Evolutionary conservation across 2,113 vertebrate genomes (phyloP), one percentile per base, ranked within the genome.

Genomic region (Xiphophorus maculatus): DNA sequence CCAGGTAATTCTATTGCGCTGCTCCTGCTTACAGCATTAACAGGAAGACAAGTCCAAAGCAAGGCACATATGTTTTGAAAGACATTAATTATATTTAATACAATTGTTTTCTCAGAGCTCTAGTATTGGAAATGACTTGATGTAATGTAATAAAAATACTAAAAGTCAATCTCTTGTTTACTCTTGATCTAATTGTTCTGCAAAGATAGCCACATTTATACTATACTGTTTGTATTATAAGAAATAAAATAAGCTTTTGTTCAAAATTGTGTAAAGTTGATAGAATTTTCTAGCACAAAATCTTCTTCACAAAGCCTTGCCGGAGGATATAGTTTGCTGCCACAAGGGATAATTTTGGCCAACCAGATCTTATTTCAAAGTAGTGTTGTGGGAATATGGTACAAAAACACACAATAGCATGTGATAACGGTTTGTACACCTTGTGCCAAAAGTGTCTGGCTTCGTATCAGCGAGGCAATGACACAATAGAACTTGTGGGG

Each of bases 381-480:
- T 27, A 37, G 66, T 65, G 14, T 61, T 35, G n/a, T 25, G 25
- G 54, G 14, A 37, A 33, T 37, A 19, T 27, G 37, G 14, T 25
- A 28, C 29, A 60, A 27, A 25, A 60, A 42, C 63, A 66, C 60
- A 32, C 14, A 78, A 28, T 48, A 61, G 9, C 19, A 19, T 80
- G 62, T 81, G n/a, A 58, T 60, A 66, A 75, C 37, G 22, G 27
- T 29, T 27, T 48, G 30, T n/a, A 54, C 79, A 66, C 25, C 48
- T 75, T 60, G 63, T 76, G 30, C 30, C 63, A 27, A 68, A 51
- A 66, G 19, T 33, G 27, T 30, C 37, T 29, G 54, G 32, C 54
- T 35, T 35, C 5, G 27, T 40, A 13, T 10, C 42, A n/a, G 63
- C 44, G 35, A 66, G 65, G 51, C 44, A 61, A 14, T 44, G 78